A percentile compares a stretch with the other conserved stretches of the same genome.
Conservation (phyloP, 30 jellyfish, hydroid and myxozoan species). For the Catostylus mosaicus region DNA sequence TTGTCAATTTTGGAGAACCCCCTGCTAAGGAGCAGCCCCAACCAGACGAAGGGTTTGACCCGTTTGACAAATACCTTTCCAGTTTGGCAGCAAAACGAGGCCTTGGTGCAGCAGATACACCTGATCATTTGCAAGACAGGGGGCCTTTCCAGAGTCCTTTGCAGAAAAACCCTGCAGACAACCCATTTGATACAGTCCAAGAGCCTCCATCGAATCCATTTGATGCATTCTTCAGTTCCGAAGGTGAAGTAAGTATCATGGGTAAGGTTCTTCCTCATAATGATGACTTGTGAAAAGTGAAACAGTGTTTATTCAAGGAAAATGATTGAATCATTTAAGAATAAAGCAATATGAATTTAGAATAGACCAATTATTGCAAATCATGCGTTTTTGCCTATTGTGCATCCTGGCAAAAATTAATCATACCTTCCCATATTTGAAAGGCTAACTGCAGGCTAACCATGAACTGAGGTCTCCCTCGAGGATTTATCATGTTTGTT, state of each 20-base stretch:
- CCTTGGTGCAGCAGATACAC: constrained; percentile 22
- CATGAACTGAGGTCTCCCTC: too few relatives aligned
- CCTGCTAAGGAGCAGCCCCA: constrained; percentile 16
- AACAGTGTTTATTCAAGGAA: too few relatives aligned
- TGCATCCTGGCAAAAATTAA: too few relatives aligned
- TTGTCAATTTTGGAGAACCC: constrained; percentile 34
- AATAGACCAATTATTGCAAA: too few relatives aligned
- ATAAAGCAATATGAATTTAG: too few relatives aligned
- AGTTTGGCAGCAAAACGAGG: constrained; percentile 39
- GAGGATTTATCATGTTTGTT: too few relatives aligned
- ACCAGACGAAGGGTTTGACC: constrained; percentile 36
- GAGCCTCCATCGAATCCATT: constrained; percentile 36
- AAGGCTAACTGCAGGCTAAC: too few relatives aligned
- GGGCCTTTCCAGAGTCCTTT: constrained; percentile 61
- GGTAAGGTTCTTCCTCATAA: too few relatives aligned
- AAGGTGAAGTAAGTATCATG: background rate
- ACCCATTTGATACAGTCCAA: constrained; percentile 26
- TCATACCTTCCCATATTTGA: too few relatives aligned
- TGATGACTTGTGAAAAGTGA: too few relatives aligned
- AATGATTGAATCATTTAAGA: too few relatives aligned
- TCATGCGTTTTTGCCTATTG: too few relatives aligned
- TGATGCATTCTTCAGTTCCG: constrained; percentile 23
- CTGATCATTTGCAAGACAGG: constrained; percentile 37
- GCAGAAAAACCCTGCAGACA: constrained; percentile 47
- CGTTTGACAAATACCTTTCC: constrained; percentile 54